Base-by-base conservation (phyloP, 2,797 vertebrate species). In the Sitta carolinensis region DNA sequence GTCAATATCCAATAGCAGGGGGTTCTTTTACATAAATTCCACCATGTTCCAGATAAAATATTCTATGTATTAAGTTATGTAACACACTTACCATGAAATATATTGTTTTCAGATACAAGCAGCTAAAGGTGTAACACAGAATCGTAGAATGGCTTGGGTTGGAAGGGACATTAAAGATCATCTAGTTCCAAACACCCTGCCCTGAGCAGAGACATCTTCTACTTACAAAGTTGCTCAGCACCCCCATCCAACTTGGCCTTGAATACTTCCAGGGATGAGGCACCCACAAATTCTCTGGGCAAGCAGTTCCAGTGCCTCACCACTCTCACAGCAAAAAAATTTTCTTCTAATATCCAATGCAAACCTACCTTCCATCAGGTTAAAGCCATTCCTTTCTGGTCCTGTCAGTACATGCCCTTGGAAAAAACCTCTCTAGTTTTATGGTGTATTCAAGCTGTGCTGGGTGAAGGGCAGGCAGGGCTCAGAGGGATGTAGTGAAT, bases 21-120 rank as follows among this genome's bases (percentile, higher is more conserved):
- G 1, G 1, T 32, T 10, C 81, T 73, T 32, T 72, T 13, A 45
- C 3, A 12, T 50, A 47, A 75, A 47, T 2, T 6, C 0, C 7
- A 40, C 7, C 6, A 38, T 14, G 2, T 72, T 88, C 16, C n/a
- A 55, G 22, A 75, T 55, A 40, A 89, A 89, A 47, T 81, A 64
- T 36, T 69, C 3, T 54, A 25, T 94, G 69, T 84, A 32, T 79
- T 22, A 66, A 73, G 9, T 1, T 64, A 38, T 13, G 2, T 38
- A 66, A 34, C 11, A 63, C 4, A 57, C 38, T 73, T 54, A 36
- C 7, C 3, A 26, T 32, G 7, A 40, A 26, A 3, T 58, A 20
- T 19, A 40, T 5, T 50, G 10, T 32, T 90, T 73, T n/a, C 72
- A 59, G 7, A 23, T 59, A 26, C 0, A 0, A 2, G 1, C 11